Base-by-base conservation (phyloP, 1,140 invertebrate genomes). In the Papilio aristodemus region DNA sequence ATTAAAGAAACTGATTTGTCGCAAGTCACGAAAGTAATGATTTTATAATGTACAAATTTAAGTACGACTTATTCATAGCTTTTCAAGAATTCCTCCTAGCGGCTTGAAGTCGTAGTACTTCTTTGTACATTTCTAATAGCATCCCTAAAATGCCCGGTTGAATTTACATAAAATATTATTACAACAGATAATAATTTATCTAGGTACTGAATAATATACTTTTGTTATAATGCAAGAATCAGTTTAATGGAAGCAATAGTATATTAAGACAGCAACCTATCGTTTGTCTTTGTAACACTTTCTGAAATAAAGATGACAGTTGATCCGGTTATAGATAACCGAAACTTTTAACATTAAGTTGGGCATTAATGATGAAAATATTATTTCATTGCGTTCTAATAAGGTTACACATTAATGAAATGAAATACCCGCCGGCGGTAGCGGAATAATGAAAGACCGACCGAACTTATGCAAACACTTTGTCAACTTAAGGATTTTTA, bases 391-490 rank as follows among this genome's bases (percentile, higher is more conserved):
- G 4, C n/a, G 9, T 60, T 58, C n/a, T 37, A 37, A 32, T n/a
- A 27, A 59, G 25, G 36, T 59, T 32, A 36, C 57, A 27, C 6
- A 32, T 43, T 43, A 36, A 62, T 22, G 36, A 62, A 62, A 62
- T 62, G 59, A 19, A 62, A 62, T 62, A 17, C 59, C 59, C 59
- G 4, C 27, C 14, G 59, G 37, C 27, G 17, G 13, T 27, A 39
- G 36, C 32, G 19, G 10, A 25, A 63, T 63, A 63, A 63, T 25
- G 60, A 63, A 63, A 38, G 36, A 43, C 19, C 9, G 9, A 22
- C n/a, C n/a, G 19, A 63, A 63, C 60, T 63, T 63, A 39, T 25
- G 39, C 62, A 64, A 64, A 64, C 62, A 64, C 62, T 64, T 64
- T 64, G 62, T 43, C 62, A 64, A 64, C 17, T 64, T 64, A 64